Evolutionary conservation across 2,113 vertebrate species (phyloP), one percentile per base, ranked within the genome.

Genomic region (Salminus brasiliensis): DNA sequence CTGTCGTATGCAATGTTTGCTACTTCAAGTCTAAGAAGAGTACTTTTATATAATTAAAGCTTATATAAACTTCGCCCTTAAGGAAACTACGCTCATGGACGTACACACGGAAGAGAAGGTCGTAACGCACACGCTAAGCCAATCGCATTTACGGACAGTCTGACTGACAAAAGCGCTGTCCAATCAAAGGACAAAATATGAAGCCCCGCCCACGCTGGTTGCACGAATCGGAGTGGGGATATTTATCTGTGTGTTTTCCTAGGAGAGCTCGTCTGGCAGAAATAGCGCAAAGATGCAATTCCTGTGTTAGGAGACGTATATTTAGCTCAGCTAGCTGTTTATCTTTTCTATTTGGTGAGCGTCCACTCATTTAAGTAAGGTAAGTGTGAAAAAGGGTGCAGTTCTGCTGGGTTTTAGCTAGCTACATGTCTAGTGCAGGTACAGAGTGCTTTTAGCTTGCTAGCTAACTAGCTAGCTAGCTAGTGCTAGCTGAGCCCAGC

Each of bases 181-280:
- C 87, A 93, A 90, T 92, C 49, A 84, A 0, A 47, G 69, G 21
- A 7, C 2, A 18, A 16, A 21, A 72, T 87, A 83, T 11, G 1
- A 10, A 3, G 25, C 21, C 23, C 21, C 23, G 39, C 39, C 39
- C 29, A 75, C 69, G 80, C 83, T 87, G 84, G 73, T 76, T 41
- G 57, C 23, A 9, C 21, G 25, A 29, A n/a, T 16, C 2, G 52
- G 47, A 5, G 47, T 21, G 5, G 16, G 0, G n/a, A 25, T 23
- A n/a, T 39, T 66, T 66, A 66, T 39, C 10, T 59, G 10, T 10
- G 16, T 68, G 74, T 77, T 68, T 68, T 43, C 36, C 15, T 23
- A 15, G 47, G 3, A 69, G 8, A 32, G 12, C 21, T 59, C 29
- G 45, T 21, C 23, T 32, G 25, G 15, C 36, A 36, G 45, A 25